phyloP scores from a whole-genome alignment of 2,888 invertebrate species.

The Myathropa florea region DNA sequence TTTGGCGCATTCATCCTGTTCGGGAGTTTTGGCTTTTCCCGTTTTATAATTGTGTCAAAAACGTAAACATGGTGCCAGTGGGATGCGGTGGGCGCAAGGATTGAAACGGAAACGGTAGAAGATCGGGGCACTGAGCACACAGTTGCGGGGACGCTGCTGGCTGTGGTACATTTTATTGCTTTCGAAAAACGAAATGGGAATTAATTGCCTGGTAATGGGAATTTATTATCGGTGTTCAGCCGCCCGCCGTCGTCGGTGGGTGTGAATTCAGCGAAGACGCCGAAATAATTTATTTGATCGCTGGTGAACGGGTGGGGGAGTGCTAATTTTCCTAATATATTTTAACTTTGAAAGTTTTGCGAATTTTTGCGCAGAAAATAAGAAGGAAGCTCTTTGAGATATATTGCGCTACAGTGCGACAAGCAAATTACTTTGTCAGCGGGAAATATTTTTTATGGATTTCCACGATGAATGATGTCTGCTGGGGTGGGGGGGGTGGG shows the following conservation, averaged over 20 bases:
- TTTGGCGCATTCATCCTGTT: too few species aligned
- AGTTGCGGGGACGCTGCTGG: neutral
- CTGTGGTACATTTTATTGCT: slow-evolving; percentile 60
- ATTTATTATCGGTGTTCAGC: slow-evolving; percentile 49
- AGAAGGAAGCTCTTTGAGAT: neutral
- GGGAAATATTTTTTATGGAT: slow-evolving; percentile 24
- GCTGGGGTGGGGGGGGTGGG: neutral
- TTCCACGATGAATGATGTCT: slow-evolving; percentile 12
- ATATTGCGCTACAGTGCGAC: neutral
- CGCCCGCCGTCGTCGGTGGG: neutral
- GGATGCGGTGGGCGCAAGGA: slow-evolving; percentile 29
- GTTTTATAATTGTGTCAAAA: slow-evolving; percentile 65
- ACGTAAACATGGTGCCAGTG: slow-evolving; percentile 37
- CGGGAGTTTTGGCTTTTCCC: slow-evolving; percentile 16
- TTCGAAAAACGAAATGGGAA: slow-evolving; percentile 58
- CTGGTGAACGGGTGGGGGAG: neutral
- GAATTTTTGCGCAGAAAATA: neutral
- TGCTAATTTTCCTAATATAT: slow-evolving; percentile 48
- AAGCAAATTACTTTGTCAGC: slow-evolving; percentile 45
- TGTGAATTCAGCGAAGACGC: slow-evolving; percentile 48
- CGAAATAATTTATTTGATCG: slow-evolving; percentile 58
- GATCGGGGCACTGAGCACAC: neutral
- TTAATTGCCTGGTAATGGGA: slow-evolving; percentile 68
- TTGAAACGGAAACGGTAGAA: slow-evolving; percentile 13
- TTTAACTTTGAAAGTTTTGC: slow-evolving; percentile 36